These are phyloP conservation scores for Megaceryle alcyon DNA, from an alignment of 2,797 vertebrate genomes.

Conservation along the genomic window DNA sequence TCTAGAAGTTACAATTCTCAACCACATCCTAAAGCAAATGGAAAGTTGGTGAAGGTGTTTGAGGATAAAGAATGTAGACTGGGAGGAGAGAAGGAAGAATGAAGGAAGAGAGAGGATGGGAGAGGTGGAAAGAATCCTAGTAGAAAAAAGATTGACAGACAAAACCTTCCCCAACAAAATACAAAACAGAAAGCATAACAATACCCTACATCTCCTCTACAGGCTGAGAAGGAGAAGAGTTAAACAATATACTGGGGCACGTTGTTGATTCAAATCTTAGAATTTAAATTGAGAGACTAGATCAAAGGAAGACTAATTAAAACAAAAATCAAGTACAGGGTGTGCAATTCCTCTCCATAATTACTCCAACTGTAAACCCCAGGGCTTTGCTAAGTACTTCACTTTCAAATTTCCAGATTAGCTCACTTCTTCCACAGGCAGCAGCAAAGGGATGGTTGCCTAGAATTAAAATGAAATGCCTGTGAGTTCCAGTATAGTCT, in stretches of 20 bases:
- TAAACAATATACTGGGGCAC: conserved; percentile 28
- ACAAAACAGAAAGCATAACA: background rate
- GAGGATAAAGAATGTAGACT: background rate
- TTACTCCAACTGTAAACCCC: conserved; percentile 52
- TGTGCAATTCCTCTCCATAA: conserved; percentile 62
- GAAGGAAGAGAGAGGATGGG: background rate
- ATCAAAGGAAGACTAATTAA: conserved; percentile 69
- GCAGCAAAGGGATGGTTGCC: conserved; percentile 13
- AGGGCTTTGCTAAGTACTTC: conserved; percentile 43
- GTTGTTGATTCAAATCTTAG: conserved; percentile 46
- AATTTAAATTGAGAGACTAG: conserved; percentile 51
- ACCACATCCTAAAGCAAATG: background rate
- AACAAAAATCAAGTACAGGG: conserved; percentile 43
- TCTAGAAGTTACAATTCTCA: background rate
- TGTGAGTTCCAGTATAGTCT: conserved; percentile 12
- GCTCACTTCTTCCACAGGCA: conserved; percentile 60
- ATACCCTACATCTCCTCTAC: background rate
- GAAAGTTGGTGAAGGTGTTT: background rate
- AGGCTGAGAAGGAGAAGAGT: background rate
- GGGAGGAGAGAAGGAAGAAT: background rate
- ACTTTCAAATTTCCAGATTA: conserved; percentile 55
- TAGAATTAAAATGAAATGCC: conserved; percentile 54
- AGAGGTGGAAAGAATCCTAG: background rate
- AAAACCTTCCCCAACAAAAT: conserved; percentile 1
- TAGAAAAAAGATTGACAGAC: background rate